Percentiles rank a stretch among this genome's conserved stretches.
Conservation (phyloP, 2,888 invertebrate species). For the Chalcosyrphus nemorum region DNA sequence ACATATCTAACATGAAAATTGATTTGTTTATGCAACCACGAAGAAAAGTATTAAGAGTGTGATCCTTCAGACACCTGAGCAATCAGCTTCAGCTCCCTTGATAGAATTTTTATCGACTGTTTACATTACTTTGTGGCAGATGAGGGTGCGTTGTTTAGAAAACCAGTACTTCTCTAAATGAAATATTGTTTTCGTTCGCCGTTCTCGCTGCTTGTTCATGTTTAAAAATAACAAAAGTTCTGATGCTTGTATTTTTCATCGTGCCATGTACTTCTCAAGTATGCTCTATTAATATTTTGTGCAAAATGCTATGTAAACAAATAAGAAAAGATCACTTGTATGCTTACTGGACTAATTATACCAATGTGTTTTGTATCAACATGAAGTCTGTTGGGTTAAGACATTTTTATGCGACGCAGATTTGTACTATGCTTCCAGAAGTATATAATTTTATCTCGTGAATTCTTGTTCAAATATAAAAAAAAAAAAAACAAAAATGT, state of each 20-base stretch:
- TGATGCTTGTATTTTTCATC: not conserved
- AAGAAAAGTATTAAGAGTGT: constrained; percentile 17
- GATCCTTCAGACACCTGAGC: constrained; percentile 60
- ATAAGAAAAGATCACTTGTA: not conserved
- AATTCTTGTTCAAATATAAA: constrained; percentile 3
- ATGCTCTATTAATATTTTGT: constrained; percentile 32
- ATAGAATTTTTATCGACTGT: constrained; percentile 47
- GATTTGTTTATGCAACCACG: constrained; percentile 32
- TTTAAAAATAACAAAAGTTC: constrained; percentile 27
- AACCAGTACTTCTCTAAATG: constrained; percentile 13
- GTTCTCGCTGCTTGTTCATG: constrained; percentile 6
- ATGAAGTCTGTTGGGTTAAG: not conserved
- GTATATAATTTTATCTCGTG: constrained; percentile 4
- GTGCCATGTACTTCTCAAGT: not conserved
- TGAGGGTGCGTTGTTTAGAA: not conserved
- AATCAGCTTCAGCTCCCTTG: constrained; percentile 30
- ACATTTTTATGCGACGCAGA: constrained; percentile 24
- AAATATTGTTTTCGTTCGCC: not conserved
- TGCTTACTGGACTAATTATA: constrained; percentile 1
- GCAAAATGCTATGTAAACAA: constrained; percentile 39
- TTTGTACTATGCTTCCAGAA: not conserved
- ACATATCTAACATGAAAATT: constrained; percentile 13
- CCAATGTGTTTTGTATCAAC: constrained; percentile 5
- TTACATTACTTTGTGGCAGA: constrained; percentile 26
- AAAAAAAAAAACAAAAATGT: no score